Evolutionary conservation across 2,797 vertebrate species (phyloP).

Genomic region (Danio choprae): DNA sequence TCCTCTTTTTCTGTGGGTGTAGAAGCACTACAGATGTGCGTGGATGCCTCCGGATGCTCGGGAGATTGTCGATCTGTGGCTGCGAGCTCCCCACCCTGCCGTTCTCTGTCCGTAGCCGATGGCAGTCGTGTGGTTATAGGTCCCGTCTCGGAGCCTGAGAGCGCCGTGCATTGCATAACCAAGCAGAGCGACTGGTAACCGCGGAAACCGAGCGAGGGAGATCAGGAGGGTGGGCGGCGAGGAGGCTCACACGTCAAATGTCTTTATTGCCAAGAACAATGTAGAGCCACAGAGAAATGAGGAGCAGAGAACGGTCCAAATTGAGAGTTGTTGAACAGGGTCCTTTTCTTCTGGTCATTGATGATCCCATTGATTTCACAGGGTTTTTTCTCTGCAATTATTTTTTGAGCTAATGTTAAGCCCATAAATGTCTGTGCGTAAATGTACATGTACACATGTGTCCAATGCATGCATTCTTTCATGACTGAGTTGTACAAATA

Average conservation of each 20-base stretch:
- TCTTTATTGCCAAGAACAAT: slow-evolving; percentile 57
- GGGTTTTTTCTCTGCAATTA: not conserved
- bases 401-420: not conserved
- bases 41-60: slow-evolving; percentile 33
- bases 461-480: too few relatives aligned
- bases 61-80: slow-evolving; percentile 16
- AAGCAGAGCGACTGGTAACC: slow-evolving; percentile 70
- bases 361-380: not conserved
- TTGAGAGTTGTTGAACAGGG: not conserved
- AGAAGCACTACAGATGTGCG: slow-evolving; percentile 28
- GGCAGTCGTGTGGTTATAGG: slow-evolving; percentile 66
- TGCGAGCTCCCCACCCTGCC: slow-evolving; percentile 17
- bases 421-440: not conserved
- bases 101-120: slow-evolving; percentile 63
- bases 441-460: too few relatives aligned
- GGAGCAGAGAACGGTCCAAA: slow-evolving; percentile 1
- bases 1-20: slow-evolving; percentile 57
- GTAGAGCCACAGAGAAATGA: slow-evolving; percentile 16
- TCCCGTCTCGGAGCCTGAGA: slow-evolving; percentile 64
- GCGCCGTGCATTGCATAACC: slow-evolving; percentile 79
- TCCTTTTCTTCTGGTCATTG: not conserved
- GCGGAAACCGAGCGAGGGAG: slow-evolving; percentile 40
- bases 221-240: slow-evolving; percentile 56
- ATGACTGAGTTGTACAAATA: too few relatives aligned
- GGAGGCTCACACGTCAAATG: slow-evolving; percentile 59